phyloP scores from a whole-genome alignment of 2,888 invertebrate species.

The Lumbricus terrestris region DNA sequence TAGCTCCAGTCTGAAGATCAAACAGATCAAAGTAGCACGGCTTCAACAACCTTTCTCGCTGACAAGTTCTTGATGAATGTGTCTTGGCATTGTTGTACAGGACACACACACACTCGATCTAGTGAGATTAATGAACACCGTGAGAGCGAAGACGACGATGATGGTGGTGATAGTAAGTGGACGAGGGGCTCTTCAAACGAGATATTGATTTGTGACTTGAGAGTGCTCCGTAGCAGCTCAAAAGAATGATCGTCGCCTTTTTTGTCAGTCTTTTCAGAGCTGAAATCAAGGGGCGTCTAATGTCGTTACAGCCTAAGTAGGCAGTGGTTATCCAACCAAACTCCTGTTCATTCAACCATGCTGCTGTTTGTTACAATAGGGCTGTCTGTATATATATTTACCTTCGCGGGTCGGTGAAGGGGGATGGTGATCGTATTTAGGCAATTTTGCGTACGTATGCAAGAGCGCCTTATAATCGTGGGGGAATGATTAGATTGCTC shows the following conservation, averaged over 20 bases:
- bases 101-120: too few relatives aligned
- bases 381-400: too few relatives aligned
- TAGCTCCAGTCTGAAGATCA: not conserved
- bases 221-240: not conserved
- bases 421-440: too few relatives aligned
- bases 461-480: too few relatives aligned
- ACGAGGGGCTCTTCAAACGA: not conserved
- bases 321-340: not conserved
- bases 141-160: not conserved
- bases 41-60: not conserved
- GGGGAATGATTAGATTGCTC: too few relatives aligned
- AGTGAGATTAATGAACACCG: not conserved
- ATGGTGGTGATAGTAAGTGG: not conserved
- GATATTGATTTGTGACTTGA: not conserved
- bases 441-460: too few relatives aligned
- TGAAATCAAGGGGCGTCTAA: not conserved
- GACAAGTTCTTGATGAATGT: not conserved
- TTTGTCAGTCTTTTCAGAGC: not conserved
- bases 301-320: too few relatives aligned
- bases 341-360: too few relatives aligned
- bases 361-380: not conserved
- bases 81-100: not conserved
- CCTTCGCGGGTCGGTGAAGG: too few relatives aligned
- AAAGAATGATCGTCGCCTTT: not conserved
- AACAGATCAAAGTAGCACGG: not conserved